phyloP scores from a whole-genome alignment of 2,888 invertebrate genomes.

The Rotaria socialis region DNA sequence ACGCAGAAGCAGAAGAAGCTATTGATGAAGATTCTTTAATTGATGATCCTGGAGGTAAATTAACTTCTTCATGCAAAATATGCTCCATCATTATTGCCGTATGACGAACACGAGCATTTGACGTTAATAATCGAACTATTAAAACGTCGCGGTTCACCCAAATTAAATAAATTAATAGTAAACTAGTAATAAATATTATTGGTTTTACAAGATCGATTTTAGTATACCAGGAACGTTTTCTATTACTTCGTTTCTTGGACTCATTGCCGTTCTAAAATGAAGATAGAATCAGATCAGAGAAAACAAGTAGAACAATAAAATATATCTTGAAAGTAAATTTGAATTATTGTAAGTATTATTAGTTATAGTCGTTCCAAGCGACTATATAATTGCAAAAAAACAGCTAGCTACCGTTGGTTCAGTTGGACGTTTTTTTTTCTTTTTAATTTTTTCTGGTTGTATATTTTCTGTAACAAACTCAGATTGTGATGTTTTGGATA shows the following conservation, averaged over 20 bases:
- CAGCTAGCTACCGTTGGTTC: background rate
- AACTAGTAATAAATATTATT: background rate
- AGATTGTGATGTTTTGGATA: background rate
- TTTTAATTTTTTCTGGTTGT: background rate
- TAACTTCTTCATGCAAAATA: background rate
- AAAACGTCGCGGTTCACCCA: background rate
- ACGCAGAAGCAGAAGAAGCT: background rate
- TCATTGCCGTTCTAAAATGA: background rate
- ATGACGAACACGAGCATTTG: background rate
- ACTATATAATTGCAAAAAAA: no score
- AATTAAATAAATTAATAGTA: background rate
- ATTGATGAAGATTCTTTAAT: no score
- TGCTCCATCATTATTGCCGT: background rate
- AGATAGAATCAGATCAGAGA: background rate
- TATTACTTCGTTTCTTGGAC: background rate
- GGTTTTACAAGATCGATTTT: background rate
- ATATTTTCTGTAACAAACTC: background rate
- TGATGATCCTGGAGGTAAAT: background rate
- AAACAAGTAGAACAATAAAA: background rate
- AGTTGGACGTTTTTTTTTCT: background rate
- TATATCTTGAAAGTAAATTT: no score
- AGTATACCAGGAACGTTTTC: background rate
- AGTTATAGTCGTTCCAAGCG: no score
- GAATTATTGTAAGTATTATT: background rate
- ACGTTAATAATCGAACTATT: background rate